phyloP scores from a whole-genome alignment of 30 jellyfish, hydroid and myxozoan species.

The Catostylus mosaicus region DNA sequence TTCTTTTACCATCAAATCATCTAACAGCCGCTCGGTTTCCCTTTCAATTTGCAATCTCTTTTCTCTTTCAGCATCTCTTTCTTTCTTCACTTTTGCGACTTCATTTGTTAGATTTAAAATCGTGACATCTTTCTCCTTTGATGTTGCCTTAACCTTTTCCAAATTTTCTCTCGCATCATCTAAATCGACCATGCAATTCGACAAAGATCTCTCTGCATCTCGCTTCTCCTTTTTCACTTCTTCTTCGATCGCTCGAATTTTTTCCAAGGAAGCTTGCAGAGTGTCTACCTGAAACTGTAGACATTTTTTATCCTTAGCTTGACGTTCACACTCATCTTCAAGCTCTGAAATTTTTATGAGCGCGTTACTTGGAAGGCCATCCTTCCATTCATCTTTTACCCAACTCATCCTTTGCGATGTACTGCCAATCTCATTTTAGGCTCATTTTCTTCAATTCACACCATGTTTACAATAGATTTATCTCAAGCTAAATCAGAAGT shows the following conservation, averaged over 20 bases:
- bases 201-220: conserved; percentile 41
- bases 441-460: too few relatives aligned
- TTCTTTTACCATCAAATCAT: conserved; percentile 3
- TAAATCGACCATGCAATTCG: conserved; percentile 14
- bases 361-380: conserved; percentile 79
- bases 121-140: conserved; percentile 48
- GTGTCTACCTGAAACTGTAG: conserved; percentile 74
- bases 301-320: conserved; percentile 57
- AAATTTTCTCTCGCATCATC: conserved; percentile 19
- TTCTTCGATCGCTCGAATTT: conserved; percentile 48
- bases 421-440: neutral
- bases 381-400: conserved; percentile 96
- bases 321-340: conserved; percentile 74
- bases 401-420: conserved; percentile 73
- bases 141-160: conserved; percentile 21
- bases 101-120: conserved; percentile 33
- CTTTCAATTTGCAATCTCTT: conserved; percentile 6
- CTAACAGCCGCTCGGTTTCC: neutral
- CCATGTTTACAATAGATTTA: neutral
- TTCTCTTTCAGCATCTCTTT: conserved; percentile 44
- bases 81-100: conserved; percentile 46
- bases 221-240: conserved; percentile 40
- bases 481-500: neutral
- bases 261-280: conserved; percentile 66
- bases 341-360: conserved; percentile 58